These are phyloP conservation scores for Serinus canaria DNA, from an alignment of 2,113 vertebrate species.

Conservation along the genomic window DNA sequence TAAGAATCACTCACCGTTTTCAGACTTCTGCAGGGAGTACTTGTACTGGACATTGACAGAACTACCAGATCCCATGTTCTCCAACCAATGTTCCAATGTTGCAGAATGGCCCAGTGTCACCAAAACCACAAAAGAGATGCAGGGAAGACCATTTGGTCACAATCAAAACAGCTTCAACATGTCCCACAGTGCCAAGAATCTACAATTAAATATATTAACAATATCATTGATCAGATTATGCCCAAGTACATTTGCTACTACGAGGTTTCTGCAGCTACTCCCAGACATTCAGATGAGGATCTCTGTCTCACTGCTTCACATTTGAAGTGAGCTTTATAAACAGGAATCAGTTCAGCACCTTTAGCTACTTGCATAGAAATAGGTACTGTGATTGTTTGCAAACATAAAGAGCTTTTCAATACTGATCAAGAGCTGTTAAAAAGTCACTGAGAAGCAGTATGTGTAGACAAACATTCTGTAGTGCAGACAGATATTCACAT, in stretches of 20 bases:
- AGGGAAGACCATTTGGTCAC: neutral
- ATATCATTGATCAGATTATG: rapidly evolving
- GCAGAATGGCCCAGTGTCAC: neutral
- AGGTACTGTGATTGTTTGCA: neutral
- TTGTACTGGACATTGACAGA: constrained; percentile 49
- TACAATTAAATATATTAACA: neutral
- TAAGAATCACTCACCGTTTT: constrained; percentile 57
- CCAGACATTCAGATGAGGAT: neutral
- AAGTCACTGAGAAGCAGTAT: neutral
- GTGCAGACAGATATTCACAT: neutral
- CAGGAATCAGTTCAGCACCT: neutral
- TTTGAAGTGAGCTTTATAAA: neutral
- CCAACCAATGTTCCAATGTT: neutral
- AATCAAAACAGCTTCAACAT: neutral
- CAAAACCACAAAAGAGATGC: neutral
- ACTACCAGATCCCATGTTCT: constrained; percentile 65
- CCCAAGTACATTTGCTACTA: neutral
- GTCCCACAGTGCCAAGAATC: neutral
- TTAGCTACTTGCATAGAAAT: neutral
- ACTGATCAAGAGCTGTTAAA: no score
- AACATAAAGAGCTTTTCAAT: neutral
- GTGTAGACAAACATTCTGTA: neutral
- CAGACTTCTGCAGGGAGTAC: constrained; percentile 65
- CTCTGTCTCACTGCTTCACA: neutral
- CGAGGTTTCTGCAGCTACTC: neutral